Evolutionary conservation across 2,797 vertebrate species (phyloP).

Genomic region (Pangasius mekongensis): DNA sequence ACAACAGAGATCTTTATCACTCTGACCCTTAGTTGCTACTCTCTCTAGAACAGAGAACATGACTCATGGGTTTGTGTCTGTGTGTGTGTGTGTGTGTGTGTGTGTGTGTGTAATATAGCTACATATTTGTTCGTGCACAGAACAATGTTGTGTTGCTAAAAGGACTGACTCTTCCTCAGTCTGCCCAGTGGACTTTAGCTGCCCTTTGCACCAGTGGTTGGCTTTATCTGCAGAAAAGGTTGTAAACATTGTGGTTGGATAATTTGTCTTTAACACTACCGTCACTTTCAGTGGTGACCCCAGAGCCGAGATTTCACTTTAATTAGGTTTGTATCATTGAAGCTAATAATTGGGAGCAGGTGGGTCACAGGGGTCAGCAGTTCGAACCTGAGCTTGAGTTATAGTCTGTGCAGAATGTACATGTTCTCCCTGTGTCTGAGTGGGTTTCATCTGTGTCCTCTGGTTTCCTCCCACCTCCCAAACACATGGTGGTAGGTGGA

Average conservation of each 20-base stretch:
- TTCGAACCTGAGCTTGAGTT: neutral
- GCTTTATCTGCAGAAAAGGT: slow-evolving; percentile 29
- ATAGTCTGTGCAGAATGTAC: neutral
- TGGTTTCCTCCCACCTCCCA: neutral
- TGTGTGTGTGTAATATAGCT: slow-evolving; percentile 34
- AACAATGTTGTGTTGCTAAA: slow-evolving; percentile 48
- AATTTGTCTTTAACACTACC: slow-evolving; percentile 29
- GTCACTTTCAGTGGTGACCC: slow-evolving; percentile 21
- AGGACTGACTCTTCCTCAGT: slow-evolving; percentile 16
- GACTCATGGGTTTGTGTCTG: slow-evolving; percentile 15
- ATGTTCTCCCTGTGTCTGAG: too few species aligned
- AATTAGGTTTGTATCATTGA: slow-evolving; percentile 50
- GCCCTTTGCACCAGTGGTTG: slow-evolving; percentile 11
- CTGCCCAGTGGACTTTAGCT: neutral
- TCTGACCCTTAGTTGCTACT: slow-evolving; percentile 55
- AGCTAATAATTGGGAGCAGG: slow-evolving; percentile 51
- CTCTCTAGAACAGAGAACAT: slow-evolving; percentile 31
- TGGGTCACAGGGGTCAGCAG: slow-evolving; percentile 22
- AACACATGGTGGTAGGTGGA: neutral
- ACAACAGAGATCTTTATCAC: slow-evolving; percentile 65
- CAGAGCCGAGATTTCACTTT: slow-evolving; percentile 36
- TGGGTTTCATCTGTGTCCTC: neutral
- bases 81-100: neutral
- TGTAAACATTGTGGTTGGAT: slow-evolving; percentile 36
- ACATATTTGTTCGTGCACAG: slow-evolving; percentile 34